Base-by-base conservation (phyloP, 2,888 invertebrate species). In the Vesta saturnalis region DNA sequence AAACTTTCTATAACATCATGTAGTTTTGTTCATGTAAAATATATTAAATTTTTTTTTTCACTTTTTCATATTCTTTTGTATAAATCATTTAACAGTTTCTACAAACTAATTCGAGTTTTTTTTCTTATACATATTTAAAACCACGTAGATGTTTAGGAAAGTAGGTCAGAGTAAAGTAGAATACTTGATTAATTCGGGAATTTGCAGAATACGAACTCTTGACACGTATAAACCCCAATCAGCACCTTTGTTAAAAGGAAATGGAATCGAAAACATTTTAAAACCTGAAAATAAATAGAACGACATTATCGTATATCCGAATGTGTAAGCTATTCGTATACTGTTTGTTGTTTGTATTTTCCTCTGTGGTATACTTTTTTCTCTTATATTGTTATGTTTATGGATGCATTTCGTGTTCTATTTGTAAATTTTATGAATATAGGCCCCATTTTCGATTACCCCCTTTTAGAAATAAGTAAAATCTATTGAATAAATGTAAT, bases 341-440 rank as follows among this genome's bases (percentile, higher is more conserved):
- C 43, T 61, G 19, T 65, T 62, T 62, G 65, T 58, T 68, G 65
- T 65, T 49, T 49, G 55, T 65, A 69, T 69, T 69, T 65, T 61
- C 54, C 69, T 69, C 69, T 23, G 59, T 23, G 64, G 64, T 58
- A 52, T 46, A 68, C 35, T 64, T 68, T 30, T 18, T 39, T 43
- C 63, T 46, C 55, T 49, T 59, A 54, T 46, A 63, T 30, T 55
- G 55, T 54, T 63, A 64, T 60, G 60, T 68, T 68, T 68, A 68
- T 64, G 56, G 59, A 43, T 35, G 60, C 46, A 59, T 63, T 67
- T 63, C 59, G 54, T 62, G 54, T 59, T 63, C 60, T 56, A 52
- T 47, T 64, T 64, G 67, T 60, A 56, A 68, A 64, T 64, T 68
- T 68, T 68, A 64, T 64, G 64, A 68, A 57, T 68, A 64, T 56